A percentile compares a stretch with the other conserved stretches of the same genome.
These are phyloP conservation scores for Xylota sylvarum DNA, from an alignment of 2,888 invertebrate genomes.

Conservation along the genomic window DNA sequence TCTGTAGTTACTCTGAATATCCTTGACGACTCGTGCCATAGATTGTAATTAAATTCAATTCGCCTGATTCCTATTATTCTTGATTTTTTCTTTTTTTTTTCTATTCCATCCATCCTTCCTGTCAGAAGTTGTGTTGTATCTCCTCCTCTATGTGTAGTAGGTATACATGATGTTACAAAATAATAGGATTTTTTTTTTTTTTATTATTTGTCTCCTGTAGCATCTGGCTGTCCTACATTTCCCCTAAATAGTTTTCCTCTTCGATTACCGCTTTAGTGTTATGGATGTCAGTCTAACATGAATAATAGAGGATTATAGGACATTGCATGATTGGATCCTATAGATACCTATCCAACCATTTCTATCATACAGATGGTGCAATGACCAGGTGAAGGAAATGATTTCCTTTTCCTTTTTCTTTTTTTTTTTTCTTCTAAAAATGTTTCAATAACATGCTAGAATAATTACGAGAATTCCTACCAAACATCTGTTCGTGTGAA, in stretches of 20 bases:
- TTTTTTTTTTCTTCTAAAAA: neutral
- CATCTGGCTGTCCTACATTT: slow-evolving; percentile 23
- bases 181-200: slow-evolving; percentile 26
- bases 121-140: slow-evolving; percentile 3
- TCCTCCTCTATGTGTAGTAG: neutral
- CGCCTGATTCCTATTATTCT: slow-evolving; percentile 38
- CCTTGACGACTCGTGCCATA: slow-evolving; percentile 44
- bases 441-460: slow-evolving; percentile 12
- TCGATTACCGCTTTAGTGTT: neutral
- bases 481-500: slow-evolving; percentile 60
- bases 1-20: slow-evolving; percentile 6
- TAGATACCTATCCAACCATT: neutral
- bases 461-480: slow-evolving; percentile 42
- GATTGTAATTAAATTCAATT: slow-evolving; percentile 72
- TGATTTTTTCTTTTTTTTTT: neutral
- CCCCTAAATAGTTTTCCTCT: slow-evolving; percentile 8
- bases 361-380: neutral
- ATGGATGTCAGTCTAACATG: slow-evolving; percentile 38
- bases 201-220: slow-evolving; percentile 7
- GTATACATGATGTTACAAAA: slow-evolving; percentile 14
- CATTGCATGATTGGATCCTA: slow-evolving; percentile 55
- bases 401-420: neutral
- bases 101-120: slow-evolving; percentile 1
- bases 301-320: slow-evolving; percentile 44
- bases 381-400: slow-evolving; percentile 31